Percentiles rank a stretch among this genome's conserved stretches.
Conservation (phyloP, 2,113 vertebrate species). For the Triplophysa siluroides region DNA sequence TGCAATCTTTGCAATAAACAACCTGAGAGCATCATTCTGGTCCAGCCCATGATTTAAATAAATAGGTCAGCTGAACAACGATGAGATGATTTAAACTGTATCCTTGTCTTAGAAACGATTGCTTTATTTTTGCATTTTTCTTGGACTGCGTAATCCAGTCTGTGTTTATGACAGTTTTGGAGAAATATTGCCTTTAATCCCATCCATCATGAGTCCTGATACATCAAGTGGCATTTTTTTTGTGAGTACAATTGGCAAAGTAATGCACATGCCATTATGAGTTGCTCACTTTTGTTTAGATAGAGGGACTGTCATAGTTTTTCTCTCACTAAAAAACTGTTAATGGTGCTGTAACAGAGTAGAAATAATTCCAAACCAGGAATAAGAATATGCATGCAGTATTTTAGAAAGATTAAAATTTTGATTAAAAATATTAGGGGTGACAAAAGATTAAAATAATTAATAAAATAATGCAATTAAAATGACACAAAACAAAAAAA, state of each 20-base stretch:
- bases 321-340: background rate
- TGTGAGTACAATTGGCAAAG: background rate
- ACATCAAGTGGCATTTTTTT: slow-evolving; percentile 1
- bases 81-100: background rate
- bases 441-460: no score
- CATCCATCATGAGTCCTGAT: slow-evolving; percentile 29
- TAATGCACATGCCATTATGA: background rate
- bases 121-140: slow-evolving; percentile 44
- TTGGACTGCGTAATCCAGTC: slow-evolving; percentile 2
- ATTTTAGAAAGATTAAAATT: no score
- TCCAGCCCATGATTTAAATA: background rate
- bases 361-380: background rate
- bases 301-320: background rate
- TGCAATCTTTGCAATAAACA: slow-evolving; percentile 48
- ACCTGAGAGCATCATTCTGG: slow-evolving; percentile 11
- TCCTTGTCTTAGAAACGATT: background rate
- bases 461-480: no score
- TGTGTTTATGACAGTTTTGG: slow-evolving; percentile 32
- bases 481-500: no score
- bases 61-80: background rate
- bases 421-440: no score
- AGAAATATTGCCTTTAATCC: slow-evolving; percentile 19
- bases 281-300: slow-evolving; percentile 10
- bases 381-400: no score
- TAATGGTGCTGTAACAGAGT: background rate